Conservation (phyloP, 1,140 invertebrate species). For the Ips nitidus region DNA sequence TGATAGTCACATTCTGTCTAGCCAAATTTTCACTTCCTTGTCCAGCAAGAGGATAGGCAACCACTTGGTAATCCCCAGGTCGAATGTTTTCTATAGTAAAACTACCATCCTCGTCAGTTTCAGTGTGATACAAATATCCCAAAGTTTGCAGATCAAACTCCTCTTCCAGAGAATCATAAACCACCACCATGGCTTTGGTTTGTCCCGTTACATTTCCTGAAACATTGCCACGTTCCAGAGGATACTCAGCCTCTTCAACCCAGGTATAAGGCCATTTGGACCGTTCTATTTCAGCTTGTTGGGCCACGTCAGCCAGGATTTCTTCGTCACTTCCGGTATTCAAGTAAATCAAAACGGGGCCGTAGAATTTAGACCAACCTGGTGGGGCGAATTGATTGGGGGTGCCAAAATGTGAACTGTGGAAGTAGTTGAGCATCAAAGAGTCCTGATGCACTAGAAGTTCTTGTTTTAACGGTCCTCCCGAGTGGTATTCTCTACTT, state of each 20-base stretch:
- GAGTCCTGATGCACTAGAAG: conserved; percentile 22
- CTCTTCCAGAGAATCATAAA: conserved; percentile 12
- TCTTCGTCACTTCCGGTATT: conserved; percentile 23
- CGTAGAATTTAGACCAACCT: conserved; percentile 29
- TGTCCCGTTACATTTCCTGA: conserved; percentile 25
- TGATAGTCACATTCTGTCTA: conserved; percentile 17
- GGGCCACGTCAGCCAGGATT: conserved; percentile 12
- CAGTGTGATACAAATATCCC: conserved; percentile 14
- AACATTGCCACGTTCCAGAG: conserved; percentile 2
- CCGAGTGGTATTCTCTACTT: conserved; percentile 24
- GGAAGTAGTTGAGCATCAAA: conserved; percentile 26
- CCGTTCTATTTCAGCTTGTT: conserved; percentile 17
- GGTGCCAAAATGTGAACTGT: conserved; percentile 25
- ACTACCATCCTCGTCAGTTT: conserved; percentile 12
- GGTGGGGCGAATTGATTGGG: conserved; percentile 6
- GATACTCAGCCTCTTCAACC: conserved; percentile 22
- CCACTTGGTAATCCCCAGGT: conserved; percentile 10
- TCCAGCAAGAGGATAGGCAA: conserved; percentile 24
- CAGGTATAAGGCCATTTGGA: conserved; percentile 19
- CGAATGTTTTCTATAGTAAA: conserved; percentile 20
- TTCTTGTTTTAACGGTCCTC: conserved; percentile 24
- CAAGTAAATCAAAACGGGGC: conserved; percentile 11
- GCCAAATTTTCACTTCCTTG: conserved; percentile 23
- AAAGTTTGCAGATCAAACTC: conserved; percentile 22
- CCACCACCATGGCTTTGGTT: conserved; percentile 18